Percentiles rank a stretch among this genome's conserved stretches.
These are phyloP conservation scores for Cebidichthys violaceus DNA, from an alignment of 2,113 vertebrate species.

Conservation along the genomic window DNA sequence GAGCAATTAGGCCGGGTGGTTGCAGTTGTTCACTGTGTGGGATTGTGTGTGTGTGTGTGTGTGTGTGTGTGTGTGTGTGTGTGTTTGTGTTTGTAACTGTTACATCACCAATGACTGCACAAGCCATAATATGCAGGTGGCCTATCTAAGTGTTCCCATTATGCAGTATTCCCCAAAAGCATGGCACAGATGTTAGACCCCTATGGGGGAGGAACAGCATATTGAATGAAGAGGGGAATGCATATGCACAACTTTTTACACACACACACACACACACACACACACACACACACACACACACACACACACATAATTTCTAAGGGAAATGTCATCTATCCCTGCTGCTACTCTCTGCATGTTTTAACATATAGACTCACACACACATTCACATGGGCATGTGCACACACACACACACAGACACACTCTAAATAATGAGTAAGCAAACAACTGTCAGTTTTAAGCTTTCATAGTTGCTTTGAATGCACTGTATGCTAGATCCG, in stretches of 20 bases:
- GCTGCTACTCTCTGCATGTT: slow-evolving; percentile 30
- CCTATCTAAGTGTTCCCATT: slow-evolving; percentile 64
- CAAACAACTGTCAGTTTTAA: slow-evolving; percentile 26
- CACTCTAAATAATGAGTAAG: slow-evolving; percentile 36
- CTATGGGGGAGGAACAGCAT: slow-evolving; percentile 45
- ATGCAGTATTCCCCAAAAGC: slow-evolving; percentile 61
- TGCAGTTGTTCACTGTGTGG: slow-evolving; percentile 24
- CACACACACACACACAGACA: background rate
- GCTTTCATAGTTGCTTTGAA: slow-evolving; percentile 31
- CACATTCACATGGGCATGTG: background rate
- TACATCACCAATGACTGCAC: slow-evolving; percentile 35
- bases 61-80: slow-evolving; percentile 11
- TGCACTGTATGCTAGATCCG: background rate
- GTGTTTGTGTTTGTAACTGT: slow-evolving; percentile 10
- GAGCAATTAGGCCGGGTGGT: slow-evolving; percentile 29
- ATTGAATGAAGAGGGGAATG: slow-evolving; percentile 40
- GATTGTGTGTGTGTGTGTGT: slow-evolving; percentile 10
- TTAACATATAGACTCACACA: slow-evolving; percentile 34
- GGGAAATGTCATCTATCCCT: slow-evolving; percentile 43
- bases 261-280: slow-evolving; percentile 37
- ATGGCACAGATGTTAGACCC: slow-evolving; percentile 60
- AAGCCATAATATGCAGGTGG: slow-evolving; percentile 64
- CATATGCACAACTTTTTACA: slow-evolving; percentile 36
- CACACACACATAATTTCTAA: slow-evolving; percentile 26
- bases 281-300: slow-evolving; percentile 1